These are phyloP conservation scores for Albula goreensis DNA, from an alignment of 2,113 vertebrate genomes.

Conservation along the genomic window DNA sequence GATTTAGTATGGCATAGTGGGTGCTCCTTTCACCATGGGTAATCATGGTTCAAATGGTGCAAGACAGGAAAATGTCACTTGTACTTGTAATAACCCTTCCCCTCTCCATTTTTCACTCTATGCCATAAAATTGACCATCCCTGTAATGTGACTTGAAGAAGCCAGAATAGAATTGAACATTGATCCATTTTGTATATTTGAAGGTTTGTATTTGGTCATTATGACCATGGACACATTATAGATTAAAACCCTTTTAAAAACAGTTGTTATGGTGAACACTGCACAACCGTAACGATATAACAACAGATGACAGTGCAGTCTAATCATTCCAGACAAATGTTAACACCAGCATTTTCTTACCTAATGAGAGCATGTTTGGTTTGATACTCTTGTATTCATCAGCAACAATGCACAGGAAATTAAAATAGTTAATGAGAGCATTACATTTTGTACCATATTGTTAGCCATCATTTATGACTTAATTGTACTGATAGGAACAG, in stretches of 20 bases:
- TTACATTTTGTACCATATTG: neutral
- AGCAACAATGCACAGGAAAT: neutral
- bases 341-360: neutral
- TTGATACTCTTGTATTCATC: neutral
- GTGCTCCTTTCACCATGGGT: neutral
- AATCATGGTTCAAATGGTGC: neutral
- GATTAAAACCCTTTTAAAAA: neutral
- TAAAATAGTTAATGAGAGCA: neutral
- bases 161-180: neutral
- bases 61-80: neutral
- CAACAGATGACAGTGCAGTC: neutral
- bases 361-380: neutral
- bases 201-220: neutral
- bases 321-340: neutral
- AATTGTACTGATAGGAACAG: neutral
- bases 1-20: neutral
- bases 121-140: neutral
- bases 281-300: neutral
- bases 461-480: neutral
- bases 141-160: neutral
- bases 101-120: neutral
- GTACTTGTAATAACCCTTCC: neutral
- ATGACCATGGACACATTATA: neutral
- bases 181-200: neutral
- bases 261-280: neutral